Evolutionary conservation across 2,113 vertebrate species (phyloP).

Genomic region (Xyliphius kryptos): DNA sequence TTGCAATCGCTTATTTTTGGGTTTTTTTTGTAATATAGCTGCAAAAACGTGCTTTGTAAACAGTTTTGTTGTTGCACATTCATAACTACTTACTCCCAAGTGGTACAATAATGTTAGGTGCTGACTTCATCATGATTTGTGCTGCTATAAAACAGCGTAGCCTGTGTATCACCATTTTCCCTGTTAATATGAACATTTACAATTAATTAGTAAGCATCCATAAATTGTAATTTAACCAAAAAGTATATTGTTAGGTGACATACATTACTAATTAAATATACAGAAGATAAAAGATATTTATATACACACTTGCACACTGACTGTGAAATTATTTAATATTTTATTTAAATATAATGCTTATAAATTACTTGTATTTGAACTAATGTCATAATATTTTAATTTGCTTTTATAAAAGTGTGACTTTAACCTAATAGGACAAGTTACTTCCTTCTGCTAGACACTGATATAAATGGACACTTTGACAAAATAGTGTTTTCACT

Average conservation of each 20-base stretch:
- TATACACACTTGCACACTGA: too few relatives aligned
- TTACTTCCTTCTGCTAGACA: not conserved
- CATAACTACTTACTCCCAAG: conserved; percentile 1
- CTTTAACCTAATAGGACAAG: too few relatives aligned
- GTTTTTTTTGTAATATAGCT: conserved; percentile 1
- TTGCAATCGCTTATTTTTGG: conserved; percentile 11
- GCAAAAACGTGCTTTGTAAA: not conserved
- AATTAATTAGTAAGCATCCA: conserved; percentile 7
- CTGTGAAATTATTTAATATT: too few relatives aligned
- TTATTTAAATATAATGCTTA: not conserved
- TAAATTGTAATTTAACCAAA: too few relatives aligned
- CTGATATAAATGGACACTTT: too few relatives aligned
- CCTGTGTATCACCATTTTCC: conserved; percentile 1
- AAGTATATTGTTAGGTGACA: too few relatives aligned
- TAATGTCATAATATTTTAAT: not conserved
- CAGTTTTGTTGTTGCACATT: conserved; percentile 2
- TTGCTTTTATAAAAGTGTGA: not conserved
- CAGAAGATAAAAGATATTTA: too few relatives aligned
- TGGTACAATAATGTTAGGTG: conserved; percentile 7
- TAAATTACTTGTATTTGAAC: too few relatives aligned
- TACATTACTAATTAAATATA: too few relatives aligned
- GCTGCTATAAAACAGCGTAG: conserved; percentile 8
- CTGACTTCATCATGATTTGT: conserved; percentile 26
- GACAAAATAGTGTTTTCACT: too few relatives aligned
- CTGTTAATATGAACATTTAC: not conserved